phyloP scores from a whole-genome alignment of 2,113 vertebrate genomes.

The Blennius ocellaris region DNA sequence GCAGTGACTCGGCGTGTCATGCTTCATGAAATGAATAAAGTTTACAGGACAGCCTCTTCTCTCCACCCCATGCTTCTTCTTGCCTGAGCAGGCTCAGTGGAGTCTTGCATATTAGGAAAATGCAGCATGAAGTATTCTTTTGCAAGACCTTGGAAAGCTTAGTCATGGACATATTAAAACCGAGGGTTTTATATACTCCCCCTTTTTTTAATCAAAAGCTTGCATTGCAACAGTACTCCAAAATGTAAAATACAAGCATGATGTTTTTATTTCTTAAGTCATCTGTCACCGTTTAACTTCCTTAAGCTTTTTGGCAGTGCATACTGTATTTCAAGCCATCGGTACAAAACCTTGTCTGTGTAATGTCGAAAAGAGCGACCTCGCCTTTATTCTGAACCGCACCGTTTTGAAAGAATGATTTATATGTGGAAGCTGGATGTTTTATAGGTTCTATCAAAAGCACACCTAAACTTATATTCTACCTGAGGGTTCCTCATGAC shows the following conservation, averaged over 20 bases:
- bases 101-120: neutral
- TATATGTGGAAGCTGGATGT: neutral
- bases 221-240: neutral
- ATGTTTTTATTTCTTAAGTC: neutral
- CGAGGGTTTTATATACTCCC: neutral
- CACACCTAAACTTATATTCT: conserved; percentile 4
- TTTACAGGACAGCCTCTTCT: neutral
- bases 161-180: neutral
- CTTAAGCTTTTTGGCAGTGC: neutral
- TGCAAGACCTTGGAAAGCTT: neutral
- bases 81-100: neutral
- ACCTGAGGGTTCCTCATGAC: conserved; percentile 28
- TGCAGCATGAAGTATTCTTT: neutral
- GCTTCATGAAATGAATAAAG: conserved; percentile 1
- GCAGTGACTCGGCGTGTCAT: neutral
- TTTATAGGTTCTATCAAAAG: conserved; percentile 8
- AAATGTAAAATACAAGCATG: neutral
- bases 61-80: neutral
- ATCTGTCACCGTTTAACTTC: neutral
- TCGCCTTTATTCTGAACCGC: neutral
- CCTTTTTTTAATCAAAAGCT: neutral
- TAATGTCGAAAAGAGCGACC: neutral
- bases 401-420: conserved; percentile 12
- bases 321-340: neutral
- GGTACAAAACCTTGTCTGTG: neutral